Percentiles rank a stretch among this genome's conserved stretches.
These are phyloP conservation scores for Chironomus riparius DNA, from an alignment of 2,888 invertebrate species.

Conservation along the genomic window DNA sequence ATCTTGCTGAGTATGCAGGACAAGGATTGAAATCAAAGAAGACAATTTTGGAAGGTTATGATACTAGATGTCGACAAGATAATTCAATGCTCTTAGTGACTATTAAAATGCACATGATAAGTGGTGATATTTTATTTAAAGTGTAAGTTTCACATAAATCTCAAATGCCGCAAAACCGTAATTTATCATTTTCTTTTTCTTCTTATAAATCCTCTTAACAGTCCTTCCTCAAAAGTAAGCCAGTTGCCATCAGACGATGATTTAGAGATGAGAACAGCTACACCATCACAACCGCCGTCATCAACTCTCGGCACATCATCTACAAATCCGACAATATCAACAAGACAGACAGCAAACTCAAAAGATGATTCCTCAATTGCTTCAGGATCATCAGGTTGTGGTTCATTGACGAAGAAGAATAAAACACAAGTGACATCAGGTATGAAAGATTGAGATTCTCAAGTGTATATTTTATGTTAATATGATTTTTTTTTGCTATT, in stretches of 20 bases:
- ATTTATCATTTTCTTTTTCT: too few species aligned
- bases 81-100: constrained; percentile 90
- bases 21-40: constrained; percentile 77
- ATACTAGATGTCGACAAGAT: constrained; percentile 84
- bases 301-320: constrained; percentile 3
- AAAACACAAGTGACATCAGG: constrained; percentile 47
- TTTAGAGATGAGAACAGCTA: constrained; percentile 32
- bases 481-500: neutral
- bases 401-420: constrained; percentile 69
- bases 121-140: constrained; percentile 95
- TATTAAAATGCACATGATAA: constrained; percentile 87
- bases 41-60: constrained; percentile 92
- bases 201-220: constrained; percentile 33
- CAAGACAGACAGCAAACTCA: constrained; percentile 36
- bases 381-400: constrained; percentile 77
- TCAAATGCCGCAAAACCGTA: too few species aligned
- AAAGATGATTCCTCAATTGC: constrained; percentile 53
- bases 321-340: neutral
- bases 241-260: constrained; percentile 45
- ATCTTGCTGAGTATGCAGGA: constrained; percentile 94
- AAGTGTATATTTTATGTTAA: neutral
- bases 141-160: constrained; percentile 59
- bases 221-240: constrained; percentile 57
- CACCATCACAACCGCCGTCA: constrained; percentile 28
- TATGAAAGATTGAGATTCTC: neutral